Evolutionary conservation across 2,888 invertebrate genomes (phyloP), one percentile per base, ranked within the genome.

Genomic region (Agonopterix alstromeriana): DNA sequence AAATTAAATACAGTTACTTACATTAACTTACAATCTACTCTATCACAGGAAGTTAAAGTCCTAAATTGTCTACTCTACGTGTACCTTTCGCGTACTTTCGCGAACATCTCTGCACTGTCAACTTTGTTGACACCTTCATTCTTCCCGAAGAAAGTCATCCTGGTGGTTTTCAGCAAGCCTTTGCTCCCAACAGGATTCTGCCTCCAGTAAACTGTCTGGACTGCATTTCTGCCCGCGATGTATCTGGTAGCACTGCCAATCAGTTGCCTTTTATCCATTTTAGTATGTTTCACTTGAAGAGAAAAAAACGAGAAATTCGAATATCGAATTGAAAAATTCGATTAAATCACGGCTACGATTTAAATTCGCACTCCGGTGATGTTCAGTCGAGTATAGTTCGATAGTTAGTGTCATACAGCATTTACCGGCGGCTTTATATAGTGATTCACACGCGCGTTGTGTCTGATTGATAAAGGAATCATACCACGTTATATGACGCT

Each of bases 201-300:
- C 62, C 94, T 88, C 94, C 94, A 94, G 65, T 94, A 94, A 0
- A 94, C 93, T 0, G 94, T 94, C 68, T 94, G 94, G 14, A 94
- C 90, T 1, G 94, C 94, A 64, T 94, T 92, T 52, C 93, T 90
- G 45, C 94, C 93, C 45, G 92, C 92, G 57, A 94, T 92, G 73
- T 92, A 93, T 50, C 94, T 91, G 12, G 93, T 93, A 41, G 94
- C 92, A 57, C 92, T 90, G 60, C 94, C 93, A 54, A 94, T 91
- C 70, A 94, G 74, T 47, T 80, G 77, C 61, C 85, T 82, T 61
- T 90, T 92, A 55, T 85, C 83, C 86, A 87, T 88, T 55, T 62
- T 53, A 27, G 27, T 5, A 47, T 10, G 9, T 9, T 42, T 27
- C 27, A 27, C 12, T 42, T 11, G n/a, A 41, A 36, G 41, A 27